Evolutionary conservation across 2,797 vertebrate genomes (phyloP), one percentile per base, ranked within the genome.

Genomic region (Spizella passerina): DNA sequence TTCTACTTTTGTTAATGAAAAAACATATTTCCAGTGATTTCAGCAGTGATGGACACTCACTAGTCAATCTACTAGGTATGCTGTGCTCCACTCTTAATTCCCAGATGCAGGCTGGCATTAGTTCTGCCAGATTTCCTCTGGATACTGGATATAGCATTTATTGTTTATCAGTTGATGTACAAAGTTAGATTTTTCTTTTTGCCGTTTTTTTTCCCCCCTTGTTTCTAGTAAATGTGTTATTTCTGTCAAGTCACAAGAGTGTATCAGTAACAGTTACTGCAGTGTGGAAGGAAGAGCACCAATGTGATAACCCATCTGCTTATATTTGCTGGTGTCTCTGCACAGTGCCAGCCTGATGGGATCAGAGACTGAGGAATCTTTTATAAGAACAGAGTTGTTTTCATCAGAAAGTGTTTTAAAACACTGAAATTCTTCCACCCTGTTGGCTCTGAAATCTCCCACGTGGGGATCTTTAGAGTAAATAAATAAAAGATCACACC

Each of bases 401-500:
- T 81, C 38, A 71, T 82, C 65, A 92, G 43, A 55, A 82, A 61
- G 65, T 66, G 13, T 92, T 94, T 85, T 70, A 71, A 93, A 94
- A 78, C 79, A 89, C 4, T 72, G 36, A 70, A 76, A 77, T 88
- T 89, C 41, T 93, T 94, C 89, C 34, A 69, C 69, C 6, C 6
- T 0, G 1, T 29, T 94, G 89, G 7, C 61, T 96, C 46, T 38
- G 84, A 91, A 86, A 72, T 91, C 71, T 94, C 79, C 76, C 84
- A 75, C 4, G 1, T 81, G 82, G 72, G 61, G 38, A 84, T 92
- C 49, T 89, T 92, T 71, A 86, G 91, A 81, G 84, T 91, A 92
- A 94, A 88, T 93, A 94, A 93, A 87, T 95, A 85, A 91, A 89
- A 95, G 79, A 92, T 94, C 61, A 68, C 65, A 90, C 76, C 49